Evolutionary conservation across 2,797 vertebrate genomes (phyloP).

Genomic region (Sebastiscus tertius): DNA sequence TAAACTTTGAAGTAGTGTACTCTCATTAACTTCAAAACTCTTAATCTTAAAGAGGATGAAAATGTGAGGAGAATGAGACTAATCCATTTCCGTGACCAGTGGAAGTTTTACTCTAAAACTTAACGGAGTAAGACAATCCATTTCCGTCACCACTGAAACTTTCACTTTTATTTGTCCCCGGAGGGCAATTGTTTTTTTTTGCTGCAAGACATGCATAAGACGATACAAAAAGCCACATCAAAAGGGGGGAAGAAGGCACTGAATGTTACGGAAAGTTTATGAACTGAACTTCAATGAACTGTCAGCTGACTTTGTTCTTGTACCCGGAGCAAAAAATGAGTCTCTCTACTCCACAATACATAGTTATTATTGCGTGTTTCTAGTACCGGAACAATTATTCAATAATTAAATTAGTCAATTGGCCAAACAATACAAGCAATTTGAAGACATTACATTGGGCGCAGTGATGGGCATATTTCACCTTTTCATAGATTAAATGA

Average conservation of each 20-base stretch:
- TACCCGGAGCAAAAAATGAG: neutral
- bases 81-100: slow-evolving; percentile 9
- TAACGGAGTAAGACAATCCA: neutral
- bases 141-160: neutral
- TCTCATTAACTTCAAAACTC: slow-evolving; percentile 48
- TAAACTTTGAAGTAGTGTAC: slow-evolving; percentile 57
- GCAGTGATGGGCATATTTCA: neutral
- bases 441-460: neutral
- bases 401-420: neutral
- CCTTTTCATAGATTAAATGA: neutral
- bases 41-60: slow-evolving; percentile 42
- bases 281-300: neutral
- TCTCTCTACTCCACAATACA: neutral
- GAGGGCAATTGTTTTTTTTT: too few species aligned
- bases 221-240: neutral
- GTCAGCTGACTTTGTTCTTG: neutral
- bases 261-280: neutral
- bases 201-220: neutral
- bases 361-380: neutral
- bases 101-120: neutral
- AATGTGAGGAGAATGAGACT: slow-evolving; percentile 30
- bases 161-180: neutral
- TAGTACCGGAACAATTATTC: neutral
- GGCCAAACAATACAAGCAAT: neutral
- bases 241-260: too few species aligned